Conservation (phyloP, 1,140 invertebrate species). For the Lepeophtheirus salmonis region DNA sequence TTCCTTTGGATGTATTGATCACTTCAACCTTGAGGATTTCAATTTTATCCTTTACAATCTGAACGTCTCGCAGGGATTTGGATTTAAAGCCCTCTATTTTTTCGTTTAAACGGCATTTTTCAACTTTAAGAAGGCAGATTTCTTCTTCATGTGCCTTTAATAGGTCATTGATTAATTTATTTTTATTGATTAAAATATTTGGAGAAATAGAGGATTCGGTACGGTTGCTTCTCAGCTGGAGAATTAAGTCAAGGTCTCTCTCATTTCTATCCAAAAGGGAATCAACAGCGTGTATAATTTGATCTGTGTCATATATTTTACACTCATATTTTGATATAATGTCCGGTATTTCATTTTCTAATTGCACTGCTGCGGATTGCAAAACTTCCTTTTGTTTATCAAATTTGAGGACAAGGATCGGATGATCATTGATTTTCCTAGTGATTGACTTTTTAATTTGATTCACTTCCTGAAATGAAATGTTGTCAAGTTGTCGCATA, state of each 20-base stretch:
- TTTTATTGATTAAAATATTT: not conserved
- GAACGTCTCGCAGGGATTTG: not conserved
- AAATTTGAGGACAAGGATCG: not conserved
- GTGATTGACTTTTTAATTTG: not conserved
- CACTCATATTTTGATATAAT: not conserved
- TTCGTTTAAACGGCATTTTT: not conserved
- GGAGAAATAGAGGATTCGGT: not conserved
- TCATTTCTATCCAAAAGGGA: not conserved
- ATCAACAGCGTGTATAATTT: not conserved
- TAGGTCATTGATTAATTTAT: not conserved
- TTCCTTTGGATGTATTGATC: not conserved
- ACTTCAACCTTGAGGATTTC: constrained; percentile 4
- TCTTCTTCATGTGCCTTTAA: not conserved
- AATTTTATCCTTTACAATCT: constrained; percentile 3
- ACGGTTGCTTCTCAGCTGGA: not conserved
- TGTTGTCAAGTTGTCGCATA: not conserved
- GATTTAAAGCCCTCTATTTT: not conserved
- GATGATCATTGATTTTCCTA: not conserved
- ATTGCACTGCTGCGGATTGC: not conserved
- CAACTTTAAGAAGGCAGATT: not conserved
- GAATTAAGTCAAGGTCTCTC: not conserved
- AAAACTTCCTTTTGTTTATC: not conserved
- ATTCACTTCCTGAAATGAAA: not conserved
- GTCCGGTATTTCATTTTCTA: not conserved
- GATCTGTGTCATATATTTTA: not conserved